Evolutionary conservation across 2,888 invertebrate species (phyloP).

Genomic region (Orthosia gothica): DNA sequence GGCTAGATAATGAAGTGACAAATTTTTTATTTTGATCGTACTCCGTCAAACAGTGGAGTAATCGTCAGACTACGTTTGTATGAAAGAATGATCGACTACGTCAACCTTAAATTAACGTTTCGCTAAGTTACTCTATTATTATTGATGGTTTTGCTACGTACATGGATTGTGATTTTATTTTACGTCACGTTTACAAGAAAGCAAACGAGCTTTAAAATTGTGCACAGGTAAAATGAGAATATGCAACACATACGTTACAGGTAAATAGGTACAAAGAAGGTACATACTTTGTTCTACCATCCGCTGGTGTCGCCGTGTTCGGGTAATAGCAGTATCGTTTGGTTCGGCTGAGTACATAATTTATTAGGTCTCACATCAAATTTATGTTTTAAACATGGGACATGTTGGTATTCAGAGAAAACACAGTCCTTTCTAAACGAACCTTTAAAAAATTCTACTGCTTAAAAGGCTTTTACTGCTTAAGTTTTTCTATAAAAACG

Average conservation of each 20-base stretch:
- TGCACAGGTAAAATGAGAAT: constrained; percentile 5
- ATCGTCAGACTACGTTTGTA: too few relatives aligned
- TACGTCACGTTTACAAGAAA: neutral
- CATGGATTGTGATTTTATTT: neutral
- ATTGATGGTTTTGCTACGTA: neutral
- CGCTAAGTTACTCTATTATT: neutral
- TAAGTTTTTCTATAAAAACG: constrained; percentile 23
- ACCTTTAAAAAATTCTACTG: neutral
- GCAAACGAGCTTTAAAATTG: neutral
- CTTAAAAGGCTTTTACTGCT: neutral
- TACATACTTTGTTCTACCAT: constrained; percentile 6
- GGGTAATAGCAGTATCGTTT: constrained; percentile 53
- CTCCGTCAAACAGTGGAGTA: too few relatives aligned
- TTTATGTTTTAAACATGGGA: constrained; percentile 59
- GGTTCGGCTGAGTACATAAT: constrained; percentile 59
- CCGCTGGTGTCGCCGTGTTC: constrained; percentile 23
- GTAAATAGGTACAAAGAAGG: neutral
- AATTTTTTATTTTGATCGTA: too few relatives aligned
- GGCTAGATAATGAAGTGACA: too few relatives aligned
- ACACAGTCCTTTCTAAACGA: constrained; percentile 9
- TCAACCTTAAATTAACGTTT: too few relatives aligned
- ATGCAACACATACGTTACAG: neutral
- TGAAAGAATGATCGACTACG: too few relatives aligned
- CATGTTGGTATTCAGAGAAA: constrained; percentile 21
- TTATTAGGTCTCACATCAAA: constrained; percentile 57